These are phyloP conservation scores for Recurvirostra avosetta DNA, from an alignment of 2,113 vertebrate species.

Conservation along the genomic window DNA sequence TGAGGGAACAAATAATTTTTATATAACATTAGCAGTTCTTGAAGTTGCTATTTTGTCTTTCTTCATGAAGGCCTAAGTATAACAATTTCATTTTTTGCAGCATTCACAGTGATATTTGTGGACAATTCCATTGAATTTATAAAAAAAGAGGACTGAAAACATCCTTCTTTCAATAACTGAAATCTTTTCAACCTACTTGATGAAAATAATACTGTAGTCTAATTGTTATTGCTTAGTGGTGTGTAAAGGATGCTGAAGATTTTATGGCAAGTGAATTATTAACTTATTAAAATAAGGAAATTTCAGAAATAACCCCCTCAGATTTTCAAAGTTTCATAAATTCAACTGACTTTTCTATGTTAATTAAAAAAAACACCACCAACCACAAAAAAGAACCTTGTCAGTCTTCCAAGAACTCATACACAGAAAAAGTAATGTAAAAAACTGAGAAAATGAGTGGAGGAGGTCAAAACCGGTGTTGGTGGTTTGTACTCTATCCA, in stretches of 20 bases:
- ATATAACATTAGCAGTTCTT: not conserved
- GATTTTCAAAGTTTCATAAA: not conserved
- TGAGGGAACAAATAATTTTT: not conserved
- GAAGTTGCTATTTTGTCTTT: not conserved
- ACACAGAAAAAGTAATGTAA: not conserved
- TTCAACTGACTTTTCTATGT: not conserved
- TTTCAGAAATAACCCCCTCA: not conserved
- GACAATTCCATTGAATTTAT: not conserved
- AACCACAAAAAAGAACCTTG: rapidly evolving
- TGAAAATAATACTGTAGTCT: not conserved
- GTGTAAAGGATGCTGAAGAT: not conserved
- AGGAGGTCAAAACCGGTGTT: not conserved
- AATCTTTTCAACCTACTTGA: not conserved
- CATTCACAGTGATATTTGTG: not conserved
- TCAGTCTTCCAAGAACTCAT: not conserved
- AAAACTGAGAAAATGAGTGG: not conserved
- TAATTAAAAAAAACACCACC: not conserved
- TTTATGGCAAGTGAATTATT: not conserved
- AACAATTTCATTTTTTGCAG: not conserved
- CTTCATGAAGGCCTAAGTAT: not conserved
- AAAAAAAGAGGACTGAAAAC: not conserved
- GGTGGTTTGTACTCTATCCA: not conserved
- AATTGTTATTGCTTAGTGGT: not conserved
- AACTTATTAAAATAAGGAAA: not conserved
- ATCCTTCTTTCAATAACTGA: not conserved